Percentiles rank a stretch among this genome's conserved stretches.
Evolutionary conservation across 35 echinoderm and acorn worm species (phyloP).

Genomic region (Chiridota heheva): DNA sequence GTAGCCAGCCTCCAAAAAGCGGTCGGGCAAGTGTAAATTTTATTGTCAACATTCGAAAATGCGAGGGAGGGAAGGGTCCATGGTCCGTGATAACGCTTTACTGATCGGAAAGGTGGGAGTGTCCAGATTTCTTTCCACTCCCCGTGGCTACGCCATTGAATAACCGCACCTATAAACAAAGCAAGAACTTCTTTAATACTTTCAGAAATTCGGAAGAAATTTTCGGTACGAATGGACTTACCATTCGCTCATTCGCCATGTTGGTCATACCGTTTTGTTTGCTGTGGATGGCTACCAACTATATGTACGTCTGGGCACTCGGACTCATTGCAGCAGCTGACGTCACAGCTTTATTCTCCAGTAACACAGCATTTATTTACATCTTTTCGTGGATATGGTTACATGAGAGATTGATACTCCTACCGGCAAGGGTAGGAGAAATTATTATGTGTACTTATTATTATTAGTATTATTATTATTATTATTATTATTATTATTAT

Average conservation of each 20-base stretch:
- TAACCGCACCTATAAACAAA: too few relatives aligned
- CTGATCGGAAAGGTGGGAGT: too few relatives aligned
- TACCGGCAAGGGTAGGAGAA: conserved; percentile 74
- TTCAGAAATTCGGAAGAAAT: conserved; percentile 67
- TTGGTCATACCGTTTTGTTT: conserved; percentile 69
- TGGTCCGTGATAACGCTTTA: too few relatives aligned
- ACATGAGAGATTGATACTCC: conserved; percentile 62
- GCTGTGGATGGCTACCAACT: conserved; percentile 91
- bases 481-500: too few relatives aligned
- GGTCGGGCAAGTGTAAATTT: too few relatives aligned
- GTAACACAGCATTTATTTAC: conserved; percentile 97
- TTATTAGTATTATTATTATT: background rate
- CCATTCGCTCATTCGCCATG: conserved; percentile 41
- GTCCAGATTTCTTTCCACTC: too few relatives aligned
- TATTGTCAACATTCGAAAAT: too few relatives aligned
- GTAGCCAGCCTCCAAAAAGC: too few relatives aligned
- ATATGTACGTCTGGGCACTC: conserved; percentile 91
- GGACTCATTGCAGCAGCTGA: conserved; percentile 92
- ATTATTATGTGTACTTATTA: background rate
- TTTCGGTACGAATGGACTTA: conserved; percentile 70
- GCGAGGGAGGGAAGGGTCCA: too few relatives aligned
- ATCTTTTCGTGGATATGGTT: conserved; percentile 93
- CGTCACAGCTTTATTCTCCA: conserved; percentile 93
- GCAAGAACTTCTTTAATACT: too few relatives aligned
- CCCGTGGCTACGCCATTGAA: too few relatives aligned